phyloP scores from a whole-genome alignment of 2,797 vertebrate species.

The Fringilla coelebs region DNA sequence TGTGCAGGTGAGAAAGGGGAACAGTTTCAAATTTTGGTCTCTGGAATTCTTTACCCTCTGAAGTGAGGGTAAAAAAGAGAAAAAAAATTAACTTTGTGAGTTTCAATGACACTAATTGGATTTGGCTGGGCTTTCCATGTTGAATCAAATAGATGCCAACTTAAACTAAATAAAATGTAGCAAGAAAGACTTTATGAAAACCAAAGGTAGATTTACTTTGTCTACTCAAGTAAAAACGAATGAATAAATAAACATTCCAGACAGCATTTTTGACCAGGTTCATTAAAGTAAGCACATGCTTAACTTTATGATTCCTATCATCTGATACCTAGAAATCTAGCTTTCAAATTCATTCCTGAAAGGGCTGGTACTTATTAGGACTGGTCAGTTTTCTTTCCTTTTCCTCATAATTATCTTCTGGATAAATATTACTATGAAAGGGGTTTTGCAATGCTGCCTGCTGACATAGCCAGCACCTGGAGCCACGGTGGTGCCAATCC shows the following conservation, averaged over 20 bases:
- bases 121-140: conserved; percentile 44
- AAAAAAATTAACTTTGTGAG: background rate
- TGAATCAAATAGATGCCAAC: conserved; percentile 51
- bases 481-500: background rate
- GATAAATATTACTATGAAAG: conserved; percentile 16
- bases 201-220: conserved; percentile 57
- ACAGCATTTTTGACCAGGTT: conserved; percentile 24
- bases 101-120: conserved; percentile 48
- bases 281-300: background rate
- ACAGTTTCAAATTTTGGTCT: background rate
- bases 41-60: background rate
- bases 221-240: conserved; percentile 62
- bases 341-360: conserved; percentile 29
- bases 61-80: background rate
- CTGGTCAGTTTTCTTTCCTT: background rate
- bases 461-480: conserved; percentile 29
- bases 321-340: conserved; percentile 30
- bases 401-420: conserved; percentile 24
- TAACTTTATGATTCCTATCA: conserved; percentile 26
- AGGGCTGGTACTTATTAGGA: conserved; percentile 29
- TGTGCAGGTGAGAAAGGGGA: background rate
- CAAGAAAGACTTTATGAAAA: conserved; percentile 53
- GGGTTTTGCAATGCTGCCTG: conserved; percentile 15
- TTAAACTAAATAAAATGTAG: conserved; percentile 42
- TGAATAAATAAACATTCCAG: conserved; percentile 57